phyloP scores from a whole-genome alignment of 2,113 vertebrate species.

The Elachura formosa region DNA sequence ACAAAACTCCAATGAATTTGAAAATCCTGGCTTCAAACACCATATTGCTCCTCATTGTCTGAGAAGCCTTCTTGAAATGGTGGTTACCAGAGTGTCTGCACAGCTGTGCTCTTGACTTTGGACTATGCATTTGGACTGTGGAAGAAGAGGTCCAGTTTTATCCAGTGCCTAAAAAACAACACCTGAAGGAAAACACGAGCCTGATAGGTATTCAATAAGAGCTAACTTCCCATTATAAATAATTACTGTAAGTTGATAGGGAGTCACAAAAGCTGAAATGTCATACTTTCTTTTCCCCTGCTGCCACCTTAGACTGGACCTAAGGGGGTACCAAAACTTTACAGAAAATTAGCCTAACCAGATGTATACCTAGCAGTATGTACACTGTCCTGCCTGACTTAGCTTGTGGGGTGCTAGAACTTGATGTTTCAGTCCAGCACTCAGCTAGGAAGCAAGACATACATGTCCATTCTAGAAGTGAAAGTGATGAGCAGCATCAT shows the following conservation, averaged over 20 bases:
- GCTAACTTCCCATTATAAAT: not conserved
- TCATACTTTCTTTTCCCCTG: not conserved
- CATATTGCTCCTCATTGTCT: not conserved
- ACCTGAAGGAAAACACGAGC: not conserved
- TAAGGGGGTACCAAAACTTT: not conserved
- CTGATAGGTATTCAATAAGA: not conserved
- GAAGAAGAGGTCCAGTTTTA: not conserved
- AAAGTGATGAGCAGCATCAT: not conserved
- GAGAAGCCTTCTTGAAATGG: not conserved
- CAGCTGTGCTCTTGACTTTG: not conserved
- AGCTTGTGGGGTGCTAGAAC: not conserved
- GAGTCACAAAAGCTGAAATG: not conserved
- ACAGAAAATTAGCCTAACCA: not conserved
- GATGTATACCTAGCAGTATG: not conserved
- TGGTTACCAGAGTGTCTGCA: not conserved
- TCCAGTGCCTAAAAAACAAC: not conserved
- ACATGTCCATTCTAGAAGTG: not conserved
- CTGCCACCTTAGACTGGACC: not conserved
- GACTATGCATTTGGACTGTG: not conserved
- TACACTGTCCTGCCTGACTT: not conserved
- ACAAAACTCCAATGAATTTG: rapidly evolving
- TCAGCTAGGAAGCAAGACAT: not conserved
- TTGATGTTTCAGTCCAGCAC: not conserved
- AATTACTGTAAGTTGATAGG: rapidly evolving
- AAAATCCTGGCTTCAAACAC: not conserved